These are phyloP conservation scores for Trileptium ribeirensis DNA, from an alignment of 2,888 invertebrate species.

Conservation along the genomic window DNA sequence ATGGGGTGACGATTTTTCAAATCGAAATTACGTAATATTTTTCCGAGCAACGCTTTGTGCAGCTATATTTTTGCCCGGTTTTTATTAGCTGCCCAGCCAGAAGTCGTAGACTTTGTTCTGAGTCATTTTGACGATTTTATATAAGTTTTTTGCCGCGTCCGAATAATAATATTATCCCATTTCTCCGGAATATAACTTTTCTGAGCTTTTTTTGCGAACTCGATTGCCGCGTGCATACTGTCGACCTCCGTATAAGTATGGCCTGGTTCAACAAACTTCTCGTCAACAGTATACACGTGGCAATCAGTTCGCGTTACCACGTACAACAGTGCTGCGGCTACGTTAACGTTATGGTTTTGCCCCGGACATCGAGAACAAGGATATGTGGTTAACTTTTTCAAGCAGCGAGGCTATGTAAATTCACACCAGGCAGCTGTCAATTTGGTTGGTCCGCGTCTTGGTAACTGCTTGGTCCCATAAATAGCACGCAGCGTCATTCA, in stretches of 20 bases:
- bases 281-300: not conserved
- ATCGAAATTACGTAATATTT: not conserved
- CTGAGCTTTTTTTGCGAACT: slow-evolving; percentile 2
- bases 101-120: not conserved
- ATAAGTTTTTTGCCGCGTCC: not conserved
- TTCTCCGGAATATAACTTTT: not conserved
- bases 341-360: too few relatives aligned
- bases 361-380: slow-evolving; percentile 1
- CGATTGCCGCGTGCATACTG: slow-evolving; percentile 14
- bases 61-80: not conserved
- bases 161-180: not conserved
- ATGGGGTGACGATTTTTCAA: not conserved
- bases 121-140: not conserved
- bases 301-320: not conserved
- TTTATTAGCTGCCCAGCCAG: not conserved
- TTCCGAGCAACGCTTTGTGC: not conserved
- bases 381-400: not conserved
- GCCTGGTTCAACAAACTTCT: slow-evolving; percentile 15
- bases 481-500: slow-evolving; percentile 12
- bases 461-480: not conserved
- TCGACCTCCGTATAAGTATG: slow-evolving; percentile 20
- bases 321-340: slow-evolving; percentile 1
- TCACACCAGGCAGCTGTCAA: slow-evolving; percentile 9
- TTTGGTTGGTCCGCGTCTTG: slow-evolving; percentile 4
- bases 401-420: not conserved